These are phyloP conservation scores for Hyphantria cunea DNA, from an alignment of 1,140 invertebrate species.

Conservation along the genomic window DNA sequence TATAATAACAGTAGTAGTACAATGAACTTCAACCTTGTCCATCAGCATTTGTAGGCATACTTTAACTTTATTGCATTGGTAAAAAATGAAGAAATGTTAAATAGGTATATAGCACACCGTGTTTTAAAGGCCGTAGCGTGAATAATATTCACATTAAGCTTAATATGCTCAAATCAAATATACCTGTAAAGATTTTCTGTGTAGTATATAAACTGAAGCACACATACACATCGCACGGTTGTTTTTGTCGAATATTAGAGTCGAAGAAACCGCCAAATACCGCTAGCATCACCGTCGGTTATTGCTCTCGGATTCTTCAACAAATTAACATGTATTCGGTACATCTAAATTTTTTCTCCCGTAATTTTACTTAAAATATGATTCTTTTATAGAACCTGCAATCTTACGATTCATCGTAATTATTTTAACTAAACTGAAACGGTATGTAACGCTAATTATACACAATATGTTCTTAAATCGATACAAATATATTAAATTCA, in stretches of 20 bases:
- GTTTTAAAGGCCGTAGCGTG: conserved; percentile 52
- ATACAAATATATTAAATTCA: conserved; percentile 14
- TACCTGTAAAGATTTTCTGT: conserved; percentile 47
- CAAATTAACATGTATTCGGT: conserved; percentile 81
- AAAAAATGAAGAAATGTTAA: no score
- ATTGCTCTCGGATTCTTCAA: conserved; percentile 81
- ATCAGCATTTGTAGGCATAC: no score
- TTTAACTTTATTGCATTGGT: no score
- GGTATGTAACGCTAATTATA: conserved; percentile 9
- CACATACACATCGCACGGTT: conserved; percentile 48
- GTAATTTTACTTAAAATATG: conserved; percentile 66
- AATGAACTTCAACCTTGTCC: no score
- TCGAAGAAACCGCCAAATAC: conserved; percentile 76
- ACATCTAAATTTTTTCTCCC: conserved; percentile 77
- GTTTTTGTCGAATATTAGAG: conserved; percentile 77
- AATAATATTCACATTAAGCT: conserved; percentile 67
- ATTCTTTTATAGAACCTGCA: conserved; percentile 39
- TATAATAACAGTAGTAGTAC: no score
- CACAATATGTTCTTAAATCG: conserved; percentile 12
- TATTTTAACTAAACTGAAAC: conserved; percentile 6
- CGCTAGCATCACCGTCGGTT: conserved; percentile 75
- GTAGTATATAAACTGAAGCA: conserved; percentile 44
- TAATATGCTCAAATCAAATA: conserved; percentile 56
- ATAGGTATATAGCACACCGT: conserved; percentile 4
- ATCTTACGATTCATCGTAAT: not conserved